Conservation (phyloP, 2,888 invertebrate genomes). For the Pachymerium ferrugineum region DNA sequence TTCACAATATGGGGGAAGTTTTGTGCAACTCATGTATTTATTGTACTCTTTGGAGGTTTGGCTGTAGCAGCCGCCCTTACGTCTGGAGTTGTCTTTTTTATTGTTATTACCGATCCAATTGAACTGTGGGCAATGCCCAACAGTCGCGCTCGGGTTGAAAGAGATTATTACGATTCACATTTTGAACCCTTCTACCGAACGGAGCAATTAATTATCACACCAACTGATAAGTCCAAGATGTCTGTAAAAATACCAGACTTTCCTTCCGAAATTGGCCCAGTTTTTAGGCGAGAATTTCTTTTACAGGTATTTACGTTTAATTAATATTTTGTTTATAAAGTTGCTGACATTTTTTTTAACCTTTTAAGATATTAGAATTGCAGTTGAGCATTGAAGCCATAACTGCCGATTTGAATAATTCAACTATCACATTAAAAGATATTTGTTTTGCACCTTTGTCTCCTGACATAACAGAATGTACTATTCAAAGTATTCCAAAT, state of each 20-base stretch:
- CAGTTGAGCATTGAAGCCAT: conserved; percentile 38
- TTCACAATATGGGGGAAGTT: conserved; percentile 72
- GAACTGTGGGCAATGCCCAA: conserved; percentile 91
- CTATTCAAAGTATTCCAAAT: conserved; percentile 83
- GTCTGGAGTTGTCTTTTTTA: conserved; percentile 65
- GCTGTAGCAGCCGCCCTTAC: conserved; percentile 62
- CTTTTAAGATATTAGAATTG: conserved; percentile 37
- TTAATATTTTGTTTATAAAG: neutral
- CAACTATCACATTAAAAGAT: conserved; percentile 57
- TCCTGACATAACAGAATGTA: conserved; percentile 66
- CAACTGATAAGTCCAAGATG: conserved; percentile 42
- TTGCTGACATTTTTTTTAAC: neutral
- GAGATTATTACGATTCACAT: conserved; percentile 82
- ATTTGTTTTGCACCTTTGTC: conserved; percentile 89
- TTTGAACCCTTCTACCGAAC: conserved; percentile 88
- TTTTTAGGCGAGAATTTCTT: conserved; percentile 75
- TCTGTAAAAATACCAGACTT: neutral
- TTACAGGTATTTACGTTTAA: conserved; percentile 34
- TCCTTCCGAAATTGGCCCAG: conserved; percentile 59
- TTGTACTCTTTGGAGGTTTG: conserved; percentile 45
- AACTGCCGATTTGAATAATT: conserved; percentile 34
- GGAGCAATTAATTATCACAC: conserved; percentile 81
- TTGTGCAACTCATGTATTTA: conserved; percentile 40
- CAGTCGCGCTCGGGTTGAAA: conserved; percentile 80
- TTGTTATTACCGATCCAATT: conserved; percentile 89